Evolutionary conservation across 2,888 invertebrate species (phyloP).

Genomic region (Acronicta psi): DNA sequence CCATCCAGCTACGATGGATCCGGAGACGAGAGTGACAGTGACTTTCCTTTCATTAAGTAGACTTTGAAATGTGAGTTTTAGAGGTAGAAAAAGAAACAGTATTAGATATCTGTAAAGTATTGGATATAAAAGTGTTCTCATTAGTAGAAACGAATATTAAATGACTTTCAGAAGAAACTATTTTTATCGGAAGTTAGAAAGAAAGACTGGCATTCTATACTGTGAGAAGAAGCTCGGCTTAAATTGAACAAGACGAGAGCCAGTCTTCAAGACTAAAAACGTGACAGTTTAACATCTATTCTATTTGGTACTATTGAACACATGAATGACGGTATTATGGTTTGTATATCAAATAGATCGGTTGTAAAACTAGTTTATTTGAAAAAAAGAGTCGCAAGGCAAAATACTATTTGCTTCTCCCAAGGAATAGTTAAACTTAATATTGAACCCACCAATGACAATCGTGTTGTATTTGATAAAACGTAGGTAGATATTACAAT

Average conservation of each 20-base stretch:
- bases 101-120: constrained; percentile 17
- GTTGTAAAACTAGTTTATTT: background rate
- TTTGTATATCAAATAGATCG: background rate
- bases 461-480: constrained; percentile 38
- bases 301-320: background rate
- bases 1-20: constrained; percentile 95
- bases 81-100: constrained; percentile 17
- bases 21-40: constrained; percentile 89
- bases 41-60: constrained; percentile 84
- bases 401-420: constrained; percentile 5
- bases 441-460: constrained; percentile 53
- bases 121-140: background rate
- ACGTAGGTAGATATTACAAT: constrained; percentile 35
- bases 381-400: background rate
- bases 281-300: background rate
- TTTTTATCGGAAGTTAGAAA: background rate
- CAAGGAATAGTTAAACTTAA: constrained; percentile 44
- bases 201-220: background rate
- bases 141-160: background rate
- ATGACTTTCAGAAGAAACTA: background rate
- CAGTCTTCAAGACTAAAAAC: background rate
- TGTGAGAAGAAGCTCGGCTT: background rate
- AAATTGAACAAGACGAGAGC: background rate
- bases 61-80: constrained; percentile 14
- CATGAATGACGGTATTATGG: background rate